These are phyloP conservation scores for Propithecus coquereli DNA, from an alignment of 2,113 vertebrate genomes.

Conservation along the genomic window DNA sequence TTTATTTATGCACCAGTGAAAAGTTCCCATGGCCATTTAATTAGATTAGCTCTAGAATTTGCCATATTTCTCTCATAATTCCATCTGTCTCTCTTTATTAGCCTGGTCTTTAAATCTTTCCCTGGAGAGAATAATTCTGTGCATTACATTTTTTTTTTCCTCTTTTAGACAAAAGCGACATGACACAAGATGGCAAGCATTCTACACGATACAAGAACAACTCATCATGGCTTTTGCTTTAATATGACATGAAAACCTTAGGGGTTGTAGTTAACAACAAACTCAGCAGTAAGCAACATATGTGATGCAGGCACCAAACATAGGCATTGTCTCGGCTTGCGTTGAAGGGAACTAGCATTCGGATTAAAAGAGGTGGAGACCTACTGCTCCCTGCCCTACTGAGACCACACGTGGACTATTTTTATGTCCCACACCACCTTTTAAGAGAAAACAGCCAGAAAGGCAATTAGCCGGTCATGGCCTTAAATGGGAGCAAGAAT, in stretches of 20 bases:
- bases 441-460: not conserved
- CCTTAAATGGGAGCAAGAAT: not conserved
- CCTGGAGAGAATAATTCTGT: conserved; percentile 14
- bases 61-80: conserved; percentile 31
- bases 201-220: not conserved
- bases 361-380: not conserved
- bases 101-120: conserved; percentile 39
- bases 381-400: not conserved
- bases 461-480: too few relatives aligned
- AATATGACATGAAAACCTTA: not conserved
- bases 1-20: conserved; percentile 32
- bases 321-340: not conserved
- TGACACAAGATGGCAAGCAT: not conserved
- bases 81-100: conserved; percentile 57
- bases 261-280: not conserved
- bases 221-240: not conserved
- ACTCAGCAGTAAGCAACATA: not conserved
- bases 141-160: not conserved
- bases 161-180: not conserved
- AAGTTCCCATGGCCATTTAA: conserved; percentile 17
- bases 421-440: not conserved
- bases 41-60: conserved; percentile 42
- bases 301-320: not conserved
- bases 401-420: not conserved
- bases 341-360: not conserved